Percentiles rank a stretch among this genome's conserved stretches.
These are phyloP conservation scores for Eonycteris spelaea DNA, from an alignment of 2,113 vertebrate genomes.

Conservation along the genomic window DNA sequence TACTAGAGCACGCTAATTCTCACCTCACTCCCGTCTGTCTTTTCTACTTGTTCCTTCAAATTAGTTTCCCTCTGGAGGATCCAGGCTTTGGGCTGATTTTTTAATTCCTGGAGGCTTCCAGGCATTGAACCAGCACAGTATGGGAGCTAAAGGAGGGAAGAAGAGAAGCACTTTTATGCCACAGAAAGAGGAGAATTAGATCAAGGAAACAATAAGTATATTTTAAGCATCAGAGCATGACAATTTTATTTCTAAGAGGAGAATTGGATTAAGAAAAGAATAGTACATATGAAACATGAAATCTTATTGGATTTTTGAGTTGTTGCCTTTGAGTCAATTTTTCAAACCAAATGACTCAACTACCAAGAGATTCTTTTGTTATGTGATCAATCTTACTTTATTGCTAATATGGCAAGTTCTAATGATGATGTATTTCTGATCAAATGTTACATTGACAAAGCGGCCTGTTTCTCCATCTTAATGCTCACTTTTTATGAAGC, in stretches of 20 bases:
- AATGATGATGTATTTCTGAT: neutral
- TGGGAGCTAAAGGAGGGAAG: conserved; percentile 16
- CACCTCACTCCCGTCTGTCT: neutral
- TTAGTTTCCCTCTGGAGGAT: neutral
- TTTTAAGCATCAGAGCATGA: conserved; percentile 51
- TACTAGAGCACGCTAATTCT: neutral
- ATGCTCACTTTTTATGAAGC: neutral
- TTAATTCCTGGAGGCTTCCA: neutral
- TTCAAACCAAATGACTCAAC: conserved; percentile 52
- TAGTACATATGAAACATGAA: conserved; percentile 33
- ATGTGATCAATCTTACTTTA: conserved; percentile 43
- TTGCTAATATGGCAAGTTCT: conserved; percentile 2
- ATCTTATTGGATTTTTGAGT: conserved; percentile 50
- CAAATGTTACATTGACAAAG: neutral
- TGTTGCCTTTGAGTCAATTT: conserved; percentile 49
- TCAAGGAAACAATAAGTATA: conserved; percentile 38
- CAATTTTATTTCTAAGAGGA: conserved; percentile 46
- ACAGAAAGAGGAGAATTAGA: conserved; percentile 28
- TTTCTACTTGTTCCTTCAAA: neutral
- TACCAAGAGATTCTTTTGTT: conserved; percentile 44
- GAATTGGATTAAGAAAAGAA: conserved; percentile 54
- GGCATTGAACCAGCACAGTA: neutral
- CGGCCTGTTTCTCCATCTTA: neutral
- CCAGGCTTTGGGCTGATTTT: neutral
- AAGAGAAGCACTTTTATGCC: neutral